Conservation (phyloP, 37 sponge, comb jelly and placozoan genomes). For the Ianthella basta region DNA sequence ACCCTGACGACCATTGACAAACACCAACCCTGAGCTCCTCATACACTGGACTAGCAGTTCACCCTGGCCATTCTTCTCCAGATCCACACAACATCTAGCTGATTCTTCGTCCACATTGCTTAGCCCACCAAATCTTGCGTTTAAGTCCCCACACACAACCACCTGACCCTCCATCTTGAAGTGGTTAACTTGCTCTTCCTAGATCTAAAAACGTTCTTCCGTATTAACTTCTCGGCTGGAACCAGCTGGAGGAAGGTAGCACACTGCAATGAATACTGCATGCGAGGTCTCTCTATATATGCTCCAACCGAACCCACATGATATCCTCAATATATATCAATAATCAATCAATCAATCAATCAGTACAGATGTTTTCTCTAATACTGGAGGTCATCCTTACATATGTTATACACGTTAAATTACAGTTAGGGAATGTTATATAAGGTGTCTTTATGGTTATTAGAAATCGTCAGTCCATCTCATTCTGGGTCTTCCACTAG, state of each 20-base stretch:
- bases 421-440: too few species aligned
- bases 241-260: conserved; percentile 19
- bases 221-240: conserved; percentile 24
- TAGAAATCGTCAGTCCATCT: too few species aligned
- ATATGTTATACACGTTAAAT: too few species aligned
- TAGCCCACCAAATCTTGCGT: conserved; percentile 16
- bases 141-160: conserved; percentile 18
- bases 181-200: background rate
- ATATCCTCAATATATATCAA: conserved; percentile 23
- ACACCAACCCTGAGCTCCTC: background rate
- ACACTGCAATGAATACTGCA: conserved; percentile 4
- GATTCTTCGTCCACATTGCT: background rate
- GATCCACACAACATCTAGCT: conserved; percentile 2
- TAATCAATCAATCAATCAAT: too few species aligned
- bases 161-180: background rate
- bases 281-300: background rate
- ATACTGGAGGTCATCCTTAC: too few species aligned
- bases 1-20: conserved; percentile 15
- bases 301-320: conserved; percentile 16
- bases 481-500: too few species aligned
- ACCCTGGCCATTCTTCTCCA: conserved; percentile 11
- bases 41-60: conserved; percentile 10
- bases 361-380: too few species aligned
- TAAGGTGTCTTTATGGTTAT: too few species aligned
- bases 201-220: conserved; percentile 8